Evolutionary conservation across 2,797 vertebrate genomes (phyloP).

Genomic region (Phoxinus dragarum): DNA sequence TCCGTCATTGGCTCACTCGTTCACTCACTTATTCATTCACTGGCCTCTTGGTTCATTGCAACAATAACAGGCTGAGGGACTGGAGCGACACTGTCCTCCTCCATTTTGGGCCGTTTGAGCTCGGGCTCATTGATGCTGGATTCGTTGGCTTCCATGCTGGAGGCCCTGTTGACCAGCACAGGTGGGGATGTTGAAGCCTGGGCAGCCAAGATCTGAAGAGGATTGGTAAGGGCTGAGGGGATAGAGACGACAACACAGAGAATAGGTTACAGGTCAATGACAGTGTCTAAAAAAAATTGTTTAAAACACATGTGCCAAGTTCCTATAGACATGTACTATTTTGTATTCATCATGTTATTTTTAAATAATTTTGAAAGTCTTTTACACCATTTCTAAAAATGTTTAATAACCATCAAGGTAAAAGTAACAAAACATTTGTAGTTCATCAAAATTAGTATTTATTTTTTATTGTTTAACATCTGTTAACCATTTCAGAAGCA

Average conservation of each 20-base stretch:
- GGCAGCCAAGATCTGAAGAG: conserved; percentile 94
- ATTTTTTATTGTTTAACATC: background rate
- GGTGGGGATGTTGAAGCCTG: conserved; percentile 96
- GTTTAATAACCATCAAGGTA: background rate
- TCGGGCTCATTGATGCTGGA: conserved; percentile 82
- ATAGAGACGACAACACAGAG: background rate
- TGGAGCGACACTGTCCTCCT: conserved; percentile 77
- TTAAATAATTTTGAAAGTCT: too few relatives aligned
- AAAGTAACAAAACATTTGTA: background rate
- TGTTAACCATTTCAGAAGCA: background rate
- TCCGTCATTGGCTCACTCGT: conserved; percentile 66
- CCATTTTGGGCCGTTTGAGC: conserved; percentile 87
- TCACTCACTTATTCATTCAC: conserved; percentile 57
- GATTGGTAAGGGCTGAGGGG: conserved; percentile 87
- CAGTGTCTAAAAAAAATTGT: background rate
- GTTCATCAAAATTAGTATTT: background rate
- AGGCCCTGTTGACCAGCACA: conserved; percentile 85
- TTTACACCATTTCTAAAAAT: background rate
- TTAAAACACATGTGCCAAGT: background rate
- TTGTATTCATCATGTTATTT: background rate
- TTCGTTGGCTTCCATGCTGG: conserved; percentile 74
- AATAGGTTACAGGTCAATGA: conserved; percentile 29
- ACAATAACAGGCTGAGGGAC: conserved; percentile 82
- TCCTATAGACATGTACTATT: background rate
- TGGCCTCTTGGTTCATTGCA: conserved; percentile 70